Base-by-base conservation (phyloP, 1,140 invertebrate genomes). In the Oryzaephilus surinamensis region DNA sequence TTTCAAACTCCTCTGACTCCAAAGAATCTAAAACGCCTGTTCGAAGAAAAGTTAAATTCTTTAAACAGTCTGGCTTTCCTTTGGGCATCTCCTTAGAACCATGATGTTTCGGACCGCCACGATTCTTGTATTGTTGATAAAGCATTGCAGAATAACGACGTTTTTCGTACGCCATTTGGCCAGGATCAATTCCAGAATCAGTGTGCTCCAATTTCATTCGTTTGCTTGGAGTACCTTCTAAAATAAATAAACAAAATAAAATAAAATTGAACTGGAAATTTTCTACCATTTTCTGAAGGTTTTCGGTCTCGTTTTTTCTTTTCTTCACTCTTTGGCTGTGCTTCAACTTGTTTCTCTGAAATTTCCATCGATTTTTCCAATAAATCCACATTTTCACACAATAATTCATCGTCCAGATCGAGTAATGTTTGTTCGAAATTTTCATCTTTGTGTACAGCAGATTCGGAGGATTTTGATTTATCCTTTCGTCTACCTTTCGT, bases 1-100 rank as follows among this genome's bases (percentile, higher is more conserved):
- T 72, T 26, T 74, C 72, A 13, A 77, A 74, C 52, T 92, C 87
- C 19, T 90, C 82, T 18, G 82, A 69, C 55, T 92, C 87, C 46
- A 96, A 69, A 0, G 86, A 91, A 56, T 94, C 90, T 7, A 92
- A 65, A 4, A 94, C 81, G 13, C 92, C 92, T 41, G 88, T 93
- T 27, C 90, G 64, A 6, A 95, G 62, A 61, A 96, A 93, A 16
- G 75, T 81, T 43, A 84, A 61, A 34, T 82, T 80, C 33, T 74
- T 72, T 3, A 94, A 61, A 56, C 87, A 89, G 55, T 76, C 69
- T 13, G 79, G 71, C 38, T 70, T 70, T 19, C 87, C 88, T 63
- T 81, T 70, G 1, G 89, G 88, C 30, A 90, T 76, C 61, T 81
- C 76, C 62, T 92, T 92, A 2, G 74, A 68, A 6, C 88, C 89